These are phyloP conservation scores for Acanthosepion pharaonis DNA, from an alignment of 2,888 invertebrate species.

Conservation along the genomic window DNA sequence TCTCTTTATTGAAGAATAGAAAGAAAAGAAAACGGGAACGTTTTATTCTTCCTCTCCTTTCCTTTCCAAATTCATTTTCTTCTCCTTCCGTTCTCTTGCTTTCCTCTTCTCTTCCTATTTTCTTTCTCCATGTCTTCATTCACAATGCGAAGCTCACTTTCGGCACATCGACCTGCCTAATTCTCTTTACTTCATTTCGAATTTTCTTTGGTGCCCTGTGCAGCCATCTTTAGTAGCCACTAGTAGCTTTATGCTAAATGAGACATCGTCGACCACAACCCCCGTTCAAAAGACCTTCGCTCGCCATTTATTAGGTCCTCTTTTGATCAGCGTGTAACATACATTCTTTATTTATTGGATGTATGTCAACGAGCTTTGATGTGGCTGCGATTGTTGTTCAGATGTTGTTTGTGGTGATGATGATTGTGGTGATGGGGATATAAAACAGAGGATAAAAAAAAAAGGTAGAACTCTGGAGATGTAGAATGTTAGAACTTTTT, in stretches of 20 bases:
- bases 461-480: not conserved
- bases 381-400: not conserved
- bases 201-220: not conserved
- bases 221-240: not conserved
- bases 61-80: not conserved
- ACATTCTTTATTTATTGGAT: constrained; percentile 4
- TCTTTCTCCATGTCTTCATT: not conserved
- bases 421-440: not conserved
- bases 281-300: not conserved
- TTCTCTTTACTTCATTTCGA: not conserved
- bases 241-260: not conserved
- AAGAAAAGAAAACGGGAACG: not conserved
- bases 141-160: not conserved
- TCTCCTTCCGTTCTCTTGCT: not conserved
- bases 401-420: not conserved
- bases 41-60: not conserved
- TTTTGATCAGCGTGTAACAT: constrained; percentile 2
- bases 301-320: constrained; percentile 4
- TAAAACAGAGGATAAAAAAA: not conserved
- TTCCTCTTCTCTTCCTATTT: not conserved
- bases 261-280: not conserved
- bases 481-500: not conserved
- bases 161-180: not conserved
- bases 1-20: not conserved
- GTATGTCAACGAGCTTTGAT: constrained; percentile 33